Evolutionary conservation across 2,888 invertebrate species (phyloP), one percentile per base, ranked within the genome.

Genomic region (Corbicula japonica): DNA sequence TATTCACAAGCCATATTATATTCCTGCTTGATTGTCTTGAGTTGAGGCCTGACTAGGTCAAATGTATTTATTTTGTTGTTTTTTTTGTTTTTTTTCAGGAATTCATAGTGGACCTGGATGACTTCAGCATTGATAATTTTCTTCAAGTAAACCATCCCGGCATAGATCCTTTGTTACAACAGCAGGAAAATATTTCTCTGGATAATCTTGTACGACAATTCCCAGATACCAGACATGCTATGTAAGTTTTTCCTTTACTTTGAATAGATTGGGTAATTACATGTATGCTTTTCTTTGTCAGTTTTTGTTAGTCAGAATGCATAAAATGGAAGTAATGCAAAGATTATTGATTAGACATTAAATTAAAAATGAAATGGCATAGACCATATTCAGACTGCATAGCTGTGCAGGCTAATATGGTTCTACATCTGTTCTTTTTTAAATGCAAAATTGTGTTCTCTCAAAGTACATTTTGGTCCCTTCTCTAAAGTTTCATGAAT

Each of bases 51-150:
- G 15, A 38, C 8, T 12, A 12, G 15, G 41, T 38, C 10, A 56
- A 30, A 12, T 26, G 10, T n/a, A 23, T 12, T 12, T 12, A 28
- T 10, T 12, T 28, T 56, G 38, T 15, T 6, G 21, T 35, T 28
- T 54, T 6, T 21, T 10, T 54, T 34, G 18, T 35, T 58, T 56
- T 34, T 34, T 66, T 62, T 0, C 38, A 83, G 83, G 83, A 83
- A 28, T 79, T 73, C 70, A 56, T 83, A 18, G 76, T 79, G 6
- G 68, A 66, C 41, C 54, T 83, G 21, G 83, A 76, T 6, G 46
- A 72, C 32, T 83, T 83, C 41, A 60, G 50, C 26, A 38, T 70
- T 15, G 65, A 79, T 6, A 50, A 66, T 2, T 83, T 73, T 68
- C 48, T 83, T 8, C 21, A 38, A 34, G 52, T 56, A n/a, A 34